A percentile compares a stretch with the other conserved stretches of the same genome.
phyloP scores from a whole-genome alignment of 2,797 vertebrate genomes.

The Geotrypetes seraphini region DNA sequence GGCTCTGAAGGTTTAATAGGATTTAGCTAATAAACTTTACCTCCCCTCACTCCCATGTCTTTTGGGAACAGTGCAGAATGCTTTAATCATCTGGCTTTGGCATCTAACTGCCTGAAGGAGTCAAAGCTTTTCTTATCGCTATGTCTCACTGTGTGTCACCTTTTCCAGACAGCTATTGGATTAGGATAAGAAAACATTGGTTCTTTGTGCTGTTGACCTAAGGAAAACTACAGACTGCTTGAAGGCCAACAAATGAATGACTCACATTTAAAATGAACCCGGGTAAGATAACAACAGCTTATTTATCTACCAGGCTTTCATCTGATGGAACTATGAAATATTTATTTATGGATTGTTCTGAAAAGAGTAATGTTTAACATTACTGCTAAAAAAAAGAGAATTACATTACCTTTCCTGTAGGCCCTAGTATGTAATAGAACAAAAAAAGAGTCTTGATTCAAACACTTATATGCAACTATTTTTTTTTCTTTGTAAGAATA shows the following conservation, averaged over 20 bases:
- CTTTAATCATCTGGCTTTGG: conserved; percentile 48
- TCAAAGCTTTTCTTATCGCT: conserved; percentile 47
- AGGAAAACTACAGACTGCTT: conserved; percentile 38
- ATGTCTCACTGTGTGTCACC: conserved; percentile 38
- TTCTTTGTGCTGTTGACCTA: conserved; percentile 45
- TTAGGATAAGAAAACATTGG: conserved; percentile 49
- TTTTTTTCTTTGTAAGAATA: neutral
- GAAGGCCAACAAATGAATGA: conserved; percentile 29
- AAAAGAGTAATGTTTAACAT: no score
- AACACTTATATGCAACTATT: no score
- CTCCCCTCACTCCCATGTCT: conserved; percentile 27
- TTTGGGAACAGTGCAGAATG: conserved; percentile 37
- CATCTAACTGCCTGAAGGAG: conserved; percentile 43
- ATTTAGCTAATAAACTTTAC: conserved; percentile 15
- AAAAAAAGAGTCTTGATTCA: no score
- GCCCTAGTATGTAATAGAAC: no score
- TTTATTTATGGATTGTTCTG: conserved; percentile 8
- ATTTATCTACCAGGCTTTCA: conserved; percentile 37
- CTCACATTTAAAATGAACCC: conserved; percentile 36
- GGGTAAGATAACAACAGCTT: conserved; percentile 36
- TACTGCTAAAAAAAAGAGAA: no score
- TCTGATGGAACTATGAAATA: conserved; percentile 21
- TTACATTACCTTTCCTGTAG: no score
- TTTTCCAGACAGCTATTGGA: conserved; percentile 42
- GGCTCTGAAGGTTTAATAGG: conserved; percentile 18